phyloP scores from a whole-genome alignment of 1,140 invertebrate genomes.

The Pseudomyrmex dendroicus region DNA sequence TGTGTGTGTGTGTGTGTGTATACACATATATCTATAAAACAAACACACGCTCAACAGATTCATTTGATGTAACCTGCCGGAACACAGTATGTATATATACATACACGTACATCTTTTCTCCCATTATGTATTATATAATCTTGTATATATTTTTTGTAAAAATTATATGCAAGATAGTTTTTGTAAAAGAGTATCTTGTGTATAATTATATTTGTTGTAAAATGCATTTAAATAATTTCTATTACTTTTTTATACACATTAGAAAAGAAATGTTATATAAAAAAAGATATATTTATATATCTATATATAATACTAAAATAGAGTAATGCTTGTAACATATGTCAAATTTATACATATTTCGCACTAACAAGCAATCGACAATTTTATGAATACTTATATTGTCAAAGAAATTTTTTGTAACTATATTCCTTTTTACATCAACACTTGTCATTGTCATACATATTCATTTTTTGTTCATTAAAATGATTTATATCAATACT shows the following conservation, averaged over 20 bases:
- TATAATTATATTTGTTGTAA: slow-evolving; percentile 2
- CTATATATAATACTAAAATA: slow-evolving; percentile 31
- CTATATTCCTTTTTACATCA: slow-evolving; percentile 9
- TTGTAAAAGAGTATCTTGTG: not conserved
- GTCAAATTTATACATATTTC: slow-evolving; percentile 16
- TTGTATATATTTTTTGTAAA: slow-evolving; percentile 4
- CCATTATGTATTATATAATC: not conserved
- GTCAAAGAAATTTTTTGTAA: not conserved
- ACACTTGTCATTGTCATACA: slow-evolving; percentile 71
- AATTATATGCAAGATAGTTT: too few species aligned
- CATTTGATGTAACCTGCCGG: not conserved
- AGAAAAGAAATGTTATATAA: slow-evolving; percentile 41
- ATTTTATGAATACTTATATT: slow-evolving; percentile 5
- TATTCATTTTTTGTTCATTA: slow-evolving; percentile 64
- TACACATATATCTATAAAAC: not conserved
- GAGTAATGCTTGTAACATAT: slow-evolving; percentile 13
- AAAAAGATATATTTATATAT: slow-evolving; percentile 29
- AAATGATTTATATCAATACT: slow-evolving; percentile 68
- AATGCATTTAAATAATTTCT: slow-evolving; percentile 32
- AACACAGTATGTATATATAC: too few species aligned
- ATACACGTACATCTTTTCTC: not conserved
- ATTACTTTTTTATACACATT: slow-evolving; percentile 18
- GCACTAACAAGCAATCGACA: not conserved
- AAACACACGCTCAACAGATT: too few species aligned
- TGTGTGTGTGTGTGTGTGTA: too few species aligned